A percentile compares a stretch with the other conserved stretches of the same genome.
These are phyloP conservation scores for Myotis davidii DNA, from an alignment of 2,113 vertebrate genomes.

Conservation along the genomic window DNA sequence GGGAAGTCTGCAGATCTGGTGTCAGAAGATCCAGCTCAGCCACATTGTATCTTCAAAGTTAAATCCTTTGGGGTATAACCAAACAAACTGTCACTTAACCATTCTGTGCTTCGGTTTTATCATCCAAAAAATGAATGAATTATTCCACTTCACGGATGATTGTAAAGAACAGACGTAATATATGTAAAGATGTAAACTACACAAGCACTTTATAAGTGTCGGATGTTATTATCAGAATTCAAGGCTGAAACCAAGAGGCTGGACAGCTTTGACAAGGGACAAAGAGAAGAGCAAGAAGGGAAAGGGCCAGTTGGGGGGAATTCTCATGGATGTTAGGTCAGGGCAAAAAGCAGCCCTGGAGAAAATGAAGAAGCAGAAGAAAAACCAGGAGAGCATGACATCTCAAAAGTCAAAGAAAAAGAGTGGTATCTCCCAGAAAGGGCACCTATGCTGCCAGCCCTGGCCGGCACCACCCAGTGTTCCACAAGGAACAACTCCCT, in stretches of 20 bases:
- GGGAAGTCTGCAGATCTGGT: no score
- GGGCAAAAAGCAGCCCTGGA: not conserved
- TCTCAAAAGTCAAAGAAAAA: not conserved
- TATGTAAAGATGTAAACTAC: not conserved
- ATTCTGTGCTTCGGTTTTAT: not conserved
- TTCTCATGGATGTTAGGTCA: not conserved
- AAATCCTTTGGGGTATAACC: not conserved
- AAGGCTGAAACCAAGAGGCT: not conserved
- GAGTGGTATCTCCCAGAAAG: not conserved
- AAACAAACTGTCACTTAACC: not conserved
- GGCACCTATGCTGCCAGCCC: not conserved
- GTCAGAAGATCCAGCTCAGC: not conserved
- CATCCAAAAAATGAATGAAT: not conserved
- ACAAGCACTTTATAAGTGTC: not conserved
- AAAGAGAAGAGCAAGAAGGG: not conserved
- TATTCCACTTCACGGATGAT: not conserved
- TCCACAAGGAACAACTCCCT: rapidly evolving
- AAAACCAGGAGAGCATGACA: not conserved
- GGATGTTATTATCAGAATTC: not conserved
- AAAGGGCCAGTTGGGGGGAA: rapidly evolving
- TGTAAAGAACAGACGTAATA: not conserved
- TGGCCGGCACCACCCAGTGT: rapidly evolving
- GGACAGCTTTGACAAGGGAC: not conserved
- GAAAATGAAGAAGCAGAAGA: not conserved
- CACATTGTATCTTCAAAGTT: not conserved